These are phyloP conservation scores for Conops quadrifasciatus DNA, from an alignment of 2,888 invertebrate species.

Conservation along the genomic window DNA sequence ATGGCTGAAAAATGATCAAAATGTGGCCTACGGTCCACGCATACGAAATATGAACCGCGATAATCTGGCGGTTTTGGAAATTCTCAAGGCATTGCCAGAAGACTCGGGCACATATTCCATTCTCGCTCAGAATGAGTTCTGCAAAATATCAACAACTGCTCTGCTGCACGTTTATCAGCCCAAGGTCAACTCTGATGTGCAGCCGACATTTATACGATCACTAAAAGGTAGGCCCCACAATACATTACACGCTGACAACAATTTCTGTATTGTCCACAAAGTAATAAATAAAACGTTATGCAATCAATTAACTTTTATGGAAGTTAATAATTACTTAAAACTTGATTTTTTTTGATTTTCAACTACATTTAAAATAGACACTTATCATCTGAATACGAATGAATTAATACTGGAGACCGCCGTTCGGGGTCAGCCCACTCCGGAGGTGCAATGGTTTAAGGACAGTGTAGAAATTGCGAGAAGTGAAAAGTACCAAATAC, in stretches of 20 bases:
- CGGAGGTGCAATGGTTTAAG: constrained; percentile 80
- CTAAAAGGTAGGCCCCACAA: constrained; percentile 70
- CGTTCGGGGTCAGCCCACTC: constrained; percentile 77
- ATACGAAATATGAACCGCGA: constrained; percentile 66
- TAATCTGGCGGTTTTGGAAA: constrained; percentile 79
- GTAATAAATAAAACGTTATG: not conserved
- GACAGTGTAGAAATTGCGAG: constrained; percentile 71
- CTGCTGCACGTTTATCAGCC: constrained; percentile 74
- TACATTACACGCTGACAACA: constrained; percentile 8
- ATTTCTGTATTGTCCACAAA: constrained; percentile 27
- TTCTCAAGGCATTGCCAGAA: constrained; percentile 71
- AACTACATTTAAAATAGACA: constrained; percentile 69
- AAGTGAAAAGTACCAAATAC: constrained; percentile 72
- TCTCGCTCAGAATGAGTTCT: constrained; percentile 77
- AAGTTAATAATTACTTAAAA: not conserved
- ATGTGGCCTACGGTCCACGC: constrained; percentile 60
- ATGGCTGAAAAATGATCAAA: constrained; percentile 78
- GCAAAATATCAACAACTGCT: constrained; percentile 75
- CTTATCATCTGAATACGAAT: constrained; percentile 76
- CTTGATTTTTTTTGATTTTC: no score
- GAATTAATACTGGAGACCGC: constrained; percentile 81
- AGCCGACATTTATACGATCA: constrained; percentile 78
- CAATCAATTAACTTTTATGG: constrained; percentile 20
- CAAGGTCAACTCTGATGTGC: constrained; percentile 69
- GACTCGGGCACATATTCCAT: constrained; percentile 86